Evolutionary conservation across 1,140 invertebrate genomes (phyloP), one percentile per base, ranked within the genome.

Genomic region (Magallana ariakensis): DNA sequence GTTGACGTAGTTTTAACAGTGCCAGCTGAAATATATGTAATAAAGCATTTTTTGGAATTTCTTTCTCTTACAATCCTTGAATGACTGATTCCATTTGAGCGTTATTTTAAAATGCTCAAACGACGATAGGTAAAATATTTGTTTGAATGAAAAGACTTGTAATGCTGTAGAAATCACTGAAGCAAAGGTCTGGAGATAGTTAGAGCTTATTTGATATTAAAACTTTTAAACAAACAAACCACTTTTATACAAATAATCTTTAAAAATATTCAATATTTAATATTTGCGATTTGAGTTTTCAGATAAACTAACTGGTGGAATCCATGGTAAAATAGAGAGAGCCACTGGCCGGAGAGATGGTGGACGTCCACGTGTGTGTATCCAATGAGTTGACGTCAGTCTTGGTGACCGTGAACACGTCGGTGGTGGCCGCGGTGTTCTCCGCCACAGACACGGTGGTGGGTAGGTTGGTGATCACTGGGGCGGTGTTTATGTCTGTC

Each of bases 391-490:
- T 80, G 16, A 85, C 75, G 54, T 90, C 89, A 8, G 81, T 56
- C 4, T 82, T 60, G 2, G 55, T 80, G 0, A 88, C 83, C 6
- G 19, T 15, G 46, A 83, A 88, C 15, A 90, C 46, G 0, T 75
- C 19, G n/a, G 83, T 88, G 16, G 82, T 83, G 11, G 57, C 54
- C 15, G 70, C 80, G 1, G 84, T 66, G 58, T 90, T 86, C 62
- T 90, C 89, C 11, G 82, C 33, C 4, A 90, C 55, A 11, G 60
- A 60, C 26, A 83, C 62, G 7, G 84, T 87, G 8, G 56, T 55
- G 16, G 89, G 89, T 13, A 89, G 70, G 62, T 89, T 89, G n/a
- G 80, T 56, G 4, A 89, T 46, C 16, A 75, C 70, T 6, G 89
- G 87, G 10, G 56, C 9, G 7, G 55, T 58, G 80, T 88, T 86